Base-by-base conservation (phyloP, 2,888 invertebrate species). In the Ischnus inquisitorius region DNA sequence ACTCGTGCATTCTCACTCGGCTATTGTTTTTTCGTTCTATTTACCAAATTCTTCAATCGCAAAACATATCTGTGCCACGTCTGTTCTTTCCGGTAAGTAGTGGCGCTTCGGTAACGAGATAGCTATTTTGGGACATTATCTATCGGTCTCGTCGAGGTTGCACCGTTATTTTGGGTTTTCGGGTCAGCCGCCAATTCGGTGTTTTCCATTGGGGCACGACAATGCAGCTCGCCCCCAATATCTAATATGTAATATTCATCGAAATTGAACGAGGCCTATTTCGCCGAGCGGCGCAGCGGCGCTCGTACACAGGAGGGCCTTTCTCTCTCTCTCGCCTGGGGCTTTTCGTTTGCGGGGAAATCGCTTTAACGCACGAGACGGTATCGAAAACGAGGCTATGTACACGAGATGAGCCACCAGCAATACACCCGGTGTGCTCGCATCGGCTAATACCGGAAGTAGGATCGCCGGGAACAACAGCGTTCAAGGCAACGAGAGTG, bases 201-300 rank as follows among this genome's bases (percentile, higher is more conserved):
- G 54, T 22, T 51, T 57, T 12, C 28, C 54, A 34, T 28, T 10
- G 51, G 16, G 28, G 5, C 16, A 16, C n/a, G 51, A n/a, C 28
- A 48, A 25, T 28, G 22, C 22, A 41, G 43, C 51, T n/a, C n/a
- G 57, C 19, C 12, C 68, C 65, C 57, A 67, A 79, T 68, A 80
- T 74, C 80, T 68, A 48, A 67, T 62, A 60, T 51, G 68, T 51
- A 80, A 75, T 75, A 60, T 68, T 68, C 60, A 62, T 48, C 54
- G 46, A 68, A 46, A 41, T 80, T 19, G 60, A 80, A 51, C 79
- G 39, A 74, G 22, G 46, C 64, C 46, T 60, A 28, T 48, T 48
- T 22, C 46, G 48, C 28, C 22, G 1, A 25, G 19, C 28, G 43
- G 43, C n/a, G 8, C 12, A 14, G n/a, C 5, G 48, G 48, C 34